Evolutionary conservation across 2,113 vertebrate species (phyloP).

Genomic region (Amphiprion ocellaris): DNA sequence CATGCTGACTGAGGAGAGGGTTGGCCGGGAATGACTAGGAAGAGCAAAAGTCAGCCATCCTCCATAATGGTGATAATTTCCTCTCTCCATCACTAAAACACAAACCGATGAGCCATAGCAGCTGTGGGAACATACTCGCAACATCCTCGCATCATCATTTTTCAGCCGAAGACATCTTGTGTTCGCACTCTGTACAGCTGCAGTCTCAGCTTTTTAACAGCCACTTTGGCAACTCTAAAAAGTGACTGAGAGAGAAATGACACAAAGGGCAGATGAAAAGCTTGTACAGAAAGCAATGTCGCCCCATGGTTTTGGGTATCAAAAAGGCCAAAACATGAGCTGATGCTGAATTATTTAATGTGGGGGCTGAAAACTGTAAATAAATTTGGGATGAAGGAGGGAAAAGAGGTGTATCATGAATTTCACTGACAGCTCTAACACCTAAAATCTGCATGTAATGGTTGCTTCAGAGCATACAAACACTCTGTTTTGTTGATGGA

Average conservation of each 20-base stretch:
- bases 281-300: not conserved
- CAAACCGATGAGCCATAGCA: slow-evolving; percentile 62
- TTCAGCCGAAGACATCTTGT: slow-evolving; percentile 35
- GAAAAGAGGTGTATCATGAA: not conserved
- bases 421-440: not conserved
- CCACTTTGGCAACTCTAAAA: slow-evolving; percentile 32
- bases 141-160: slow-evolving; percentile 37
- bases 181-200: slow-evolving; percentile 54
- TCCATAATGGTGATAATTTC: slow-evolving; percentile 65
- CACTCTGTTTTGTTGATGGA: not conserved
- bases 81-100: slow-evolving; percentile 43
- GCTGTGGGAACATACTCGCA: slow-evolving; percentile 60
- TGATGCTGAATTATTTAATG: slow-evolving; percentile 48
- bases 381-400: slow-evolving; percentile 5
- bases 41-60: slow-evolving; percentile 43
- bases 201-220: slow-evolving; percentile 40
- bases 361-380: slow-evolving; percentile 30
- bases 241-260: slow-evolving; percentile 1
- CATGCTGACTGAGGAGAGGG: slow-evolving; percentile 46
- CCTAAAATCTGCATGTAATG: slow-evolving; percentile 4
- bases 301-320: not conserved
- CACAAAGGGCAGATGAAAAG: slow-evolving; percentile 20
- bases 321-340: slow-evolving; percentile 39
- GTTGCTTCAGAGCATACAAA: not conserved
- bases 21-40: slow-evolving; percentile 55